phyloP scores from a whole-genome alignment of 2,797 vertebrate species.

The Pseudochaenichthys georgianus region DNA sequence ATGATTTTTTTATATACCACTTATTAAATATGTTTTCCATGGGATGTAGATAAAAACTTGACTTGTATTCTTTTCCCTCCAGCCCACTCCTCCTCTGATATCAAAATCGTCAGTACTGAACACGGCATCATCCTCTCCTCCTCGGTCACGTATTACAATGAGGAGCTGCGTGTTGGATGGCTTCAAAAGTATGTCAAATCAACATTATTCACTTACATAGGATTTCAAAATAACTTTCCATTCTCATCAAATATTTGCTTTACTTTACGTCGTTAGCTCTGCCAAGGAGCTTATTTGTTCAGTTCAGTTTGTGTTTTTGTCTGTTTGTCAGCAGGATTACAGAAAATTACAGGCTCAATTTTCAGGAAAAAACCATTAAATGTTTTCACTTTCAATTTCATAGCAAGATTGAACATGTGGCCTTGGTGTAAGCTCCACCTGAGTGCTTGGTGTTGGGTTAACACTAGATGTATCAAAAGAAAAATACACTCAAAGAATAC shows the following conservation, averaged over 20 bases:
- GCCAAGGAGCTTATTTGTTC: too few relatives aligned
- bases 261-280: not conserved
- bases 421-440: too few relatives aligned
- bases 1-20: conserved; percentile 1
- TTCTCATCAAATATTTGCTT: not conserved
- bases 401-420: too few relatives aligned
- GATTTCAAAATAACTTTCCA: not conserved
- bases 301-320: too few relatives aligned
- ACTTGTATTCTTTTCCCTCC: conserved; percentile 36
- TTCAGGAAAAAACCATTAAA: too few relatives aligned
- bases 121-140: conserved; percentile 94
- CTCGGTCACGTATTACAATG: conserved; percentile 89
- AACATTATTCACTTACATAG: not conserved
- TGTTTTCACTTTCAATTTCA: too few relatives aligned
- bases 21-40: not conserved
- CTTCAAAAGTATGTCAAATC: conserved; percentile 89
- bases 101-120: conserved; percentile 93
- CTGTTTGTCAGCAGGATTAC: too few relatives aligned
- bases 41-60: conserved; percentile 2
- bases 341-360: too few relatives aligned
- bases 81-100: conserved; percentile 92
- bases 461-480: not conserved
- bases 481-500: not conserved
- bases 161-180: conserved; percentile 94
- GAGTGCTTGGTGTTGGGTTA: too few relatives aligned